These are phyloP conservation scores for Drosophila orena DNA, from an alignment of 1,140 invertebrate species.

Conservation along the genomic window DNA sequence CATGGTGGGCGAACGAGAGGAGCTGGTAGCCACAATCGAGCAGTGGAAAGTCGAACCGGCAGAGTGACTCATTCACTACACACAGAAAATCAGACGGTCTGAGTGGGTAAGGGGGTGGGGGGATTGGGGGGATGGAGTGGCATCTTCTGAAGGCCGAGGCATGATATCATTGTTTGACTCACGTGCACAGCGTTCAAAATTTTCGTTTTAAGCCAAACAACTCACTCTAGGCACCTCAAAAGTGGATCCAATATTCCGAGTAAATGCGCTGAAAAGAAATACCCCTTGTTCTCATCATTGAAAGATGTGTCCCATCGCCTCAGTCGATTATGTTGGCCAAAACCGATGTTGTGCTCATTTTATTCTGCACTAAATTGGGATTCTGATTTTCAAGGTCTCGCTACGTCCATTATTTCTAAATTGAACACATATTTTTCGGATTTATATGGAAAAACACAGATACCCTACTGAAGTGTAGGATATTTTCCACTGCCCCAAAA, in stretches of 20 bases:
- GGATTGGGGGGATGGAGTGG: not conserved
- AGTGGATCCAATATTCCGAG: not conserved
- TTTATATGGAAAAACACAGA: not conserved
- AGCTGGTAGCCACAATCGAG: slow-evolving; percentile 2
- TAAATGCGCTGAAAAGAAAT: no score
- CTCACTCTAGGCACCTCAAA: not conserved
- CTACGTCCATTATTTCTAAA: no score
- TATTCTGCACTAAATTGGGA: no score
- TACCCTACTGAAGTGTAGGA: not conserved
- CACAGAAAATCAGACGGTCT: not conserved
- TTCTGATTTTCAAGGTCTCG: no score
- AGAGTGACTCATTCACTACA: not conserved
- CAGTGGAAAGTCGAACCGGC: slow-evolving; percentile 11
- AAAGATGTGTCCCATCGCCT: not conserved
- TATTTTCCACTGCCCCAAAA: not conserved
- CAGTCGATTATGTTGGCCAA: no score
- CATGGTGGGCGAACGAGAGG: slow-evolving; percentile 27
- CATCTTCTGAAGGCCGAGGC: not conserved
- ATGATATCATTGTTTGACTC: slow-evolving; percentile 42
- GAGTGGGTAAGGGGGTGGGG: no score
- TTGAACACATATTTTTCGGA: no score
- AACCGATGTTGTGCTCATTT: no score
- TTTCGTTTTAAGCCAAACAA: slow-evolving; percentile 39
- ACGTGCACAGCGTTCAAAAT: slow-evolving; percentile 38
- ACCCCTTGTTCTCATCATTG: not conserved